Base-by-base conservation (phyloP, 2,888 invertebrate species). In the Limnephilus lunatus region DNA sequence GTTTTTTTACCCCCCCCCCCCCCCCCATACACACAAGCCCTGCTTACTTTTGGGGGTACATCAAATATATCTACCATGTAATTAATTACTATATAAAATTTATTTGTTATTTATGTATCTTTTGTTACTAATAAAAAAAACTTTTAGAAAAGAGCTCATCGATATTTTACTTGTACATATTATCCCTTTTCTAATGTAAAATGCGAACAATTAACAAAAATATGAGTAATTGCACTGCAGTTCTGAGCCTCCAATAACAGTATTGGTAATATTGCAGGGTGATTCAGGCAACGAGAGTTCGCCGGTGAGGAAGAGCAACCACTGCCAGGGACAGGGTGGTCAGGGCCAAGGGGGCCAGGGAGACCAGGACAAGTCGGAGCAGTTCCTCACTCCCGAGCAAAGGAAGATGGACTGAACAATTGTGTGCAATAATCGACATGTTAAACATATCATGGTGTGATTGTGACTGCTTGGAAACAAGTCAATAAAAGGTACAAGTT, bases 271-370 rank as follows among this genome's bases (percentile, higher is more conserved):
- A n/a, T 91, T 95, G 30, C 95, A 97, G 97, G 97, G 97, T 94
- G 97, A 97, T 95, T 97, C 97, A 94, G 97, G 97, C 94, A 97
- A 97, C 95, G 97, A 97, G 95, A 97, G 97, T 94, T 97, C 97
- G 95, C 97, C 97, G 92, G 96, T 96, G 94, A 95, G 96, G 94
- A 95, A 96, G 94, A 96, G 96, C 95, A 96, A 96, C 94, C 95
- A 96, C 85, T 90, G 90, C n/a, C 85, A 68, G 44, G 68, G 68
- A 25, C 53, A 53, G 53, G 53, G 53, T 19, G 53, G 53, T 15
- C 53, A 53, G 53, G 68, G 68, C 68, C 68, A 68, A 25, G 68
- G 68, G 85, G 86, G 90, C 32, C 85, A 68, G 68, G 53, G 35
- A 53, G 91, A 80, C 32, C 86, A 85, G 53, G 90, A 91, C 25